Evolutionary conservation across 2,888 invertebrate genomes (phyloP).

Genomic region (Pollenia amentaria): DNA sequence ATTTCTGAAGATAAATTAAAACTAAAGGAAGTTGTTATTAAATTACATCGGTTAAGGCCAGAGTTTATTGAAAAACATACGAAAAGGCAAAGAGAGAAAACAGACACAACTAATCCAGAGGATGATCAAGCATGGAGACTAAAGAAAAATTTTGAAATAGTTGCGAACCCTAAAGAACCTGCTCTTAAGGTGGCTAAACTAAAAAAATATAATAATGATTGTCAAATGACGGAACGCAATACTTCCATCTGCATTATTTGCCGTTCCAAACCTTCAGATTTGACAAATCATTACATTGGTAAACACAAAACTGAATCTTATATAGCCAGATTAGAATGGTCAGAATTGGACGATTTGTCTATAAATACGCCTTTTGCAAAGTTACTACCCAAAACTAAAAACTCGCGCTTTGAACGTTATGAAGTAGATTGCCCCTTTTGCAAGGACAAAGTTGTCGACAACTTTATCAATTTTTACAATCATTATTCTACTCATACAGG

Average conservation of each 20-base stretch:
- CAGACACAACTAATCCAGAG: not conserved
- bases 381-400: conserved; percentile 19
- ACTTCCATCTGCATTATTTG: conserved; percentile 75
- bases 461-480: conserved; percentile 76
- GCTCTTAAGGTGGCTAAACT: conserved; percentile 3
- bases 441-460: conserved; percentile 72
- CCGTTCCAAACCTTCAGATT: conserved; percentile 74
- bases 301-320: conserved; percentile 78
- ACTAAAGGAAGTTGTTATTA: conserved; percentile 17
- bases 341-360: conserved; percentile 72
- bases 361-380: conserved; percentile 74
- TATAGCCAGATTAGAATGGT: conserved; percentile 74
- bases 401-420: conserved; percentile 55
- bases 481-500: conserved; percentile 78
- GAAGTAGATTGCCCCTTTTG: conserved; percentile 76
- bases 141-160: conserved; percentile 34
- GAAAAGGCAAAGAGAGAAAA: not conserved
- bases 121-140: not conserved
- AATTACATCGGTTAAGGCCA: conserved; percentile 36
- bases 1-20: not conserved
- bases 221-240: conserved; percentile 74
- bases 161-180: conserved; percentile 16
- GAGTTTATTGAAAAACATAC: conserved; percentile 53
- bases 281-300: conserved; percentile 77
- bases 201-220: conserved; percentile 73